Evolutionary conservation across 30 jellyfish, hydroid and myxozoan species (phyloP).

Genomic region (Hydractinia echinata): DNA sequence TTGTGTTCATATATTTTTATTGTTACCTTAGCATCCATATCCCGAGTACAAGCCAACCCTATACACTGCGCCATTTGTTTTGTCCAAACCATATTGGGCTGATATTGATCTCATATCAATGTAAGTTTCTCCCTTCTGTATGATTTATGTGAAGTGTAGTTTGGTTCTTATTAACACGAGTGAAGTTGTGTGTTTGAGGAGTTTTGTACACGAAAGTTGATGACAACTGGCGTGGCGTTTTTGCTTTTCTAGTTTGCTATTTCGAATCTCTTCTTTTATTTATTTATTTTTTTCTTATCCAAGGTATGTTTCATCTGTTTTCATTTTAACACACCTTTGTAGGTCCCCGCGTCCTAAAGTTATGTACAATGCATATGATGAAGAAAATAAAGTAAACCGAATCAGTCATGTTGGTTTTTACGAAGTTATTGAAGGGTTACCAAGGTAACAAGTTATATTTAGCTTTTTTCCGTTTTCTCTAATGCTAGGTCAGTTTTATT

Average conservation of each 20-base stretch:
- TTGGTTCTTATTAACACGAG: too few species aligned
- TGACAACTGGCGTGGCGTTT: too few species aligned
- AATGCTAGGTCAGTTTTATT: background rate
- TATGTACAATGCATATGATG: conserved; percentile 8
- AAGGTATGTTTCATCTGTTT: too few species aligned
- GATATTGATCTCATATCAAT: conserved; percentile 52
- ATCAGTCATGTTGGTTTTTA: conserved; percentile 52
- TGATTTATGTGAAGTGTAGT: too few species aligned
- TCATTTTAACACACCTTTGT: background rate
- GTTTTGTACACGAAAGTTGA: too few species aligned
- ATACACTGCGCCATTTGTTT: conserved; percentile 72
- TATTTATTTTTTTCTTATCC: too few species aligned
- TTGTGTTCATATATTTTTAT: too few species aligned
- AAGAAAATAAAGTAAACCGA: conserved; percentile 43
- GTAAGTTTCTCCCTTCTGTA: conserved; percentile 34
- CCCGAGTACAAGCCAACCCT: conserved; percentile 69
- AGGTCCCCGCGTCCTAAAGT: conserved; percentile 45
- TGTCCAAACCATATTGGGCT: conserved; percentile 82
- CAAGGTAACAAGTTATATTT: conserved; percentile 47
- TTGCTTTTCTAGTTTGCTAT: too few species aligned
- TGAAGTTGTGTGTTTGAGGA: too few species aligned
- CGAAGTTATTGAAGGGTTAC: conserved; percentile 54
- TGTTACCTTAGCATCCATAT: conserved; percentile 35
- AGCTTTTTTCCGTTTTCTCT: background rate
- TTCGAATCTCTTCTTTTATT: too few species aligned